Conservation (phyloP, 2,113 vertebrate genomes). For the Clupea harengus region DNA sequence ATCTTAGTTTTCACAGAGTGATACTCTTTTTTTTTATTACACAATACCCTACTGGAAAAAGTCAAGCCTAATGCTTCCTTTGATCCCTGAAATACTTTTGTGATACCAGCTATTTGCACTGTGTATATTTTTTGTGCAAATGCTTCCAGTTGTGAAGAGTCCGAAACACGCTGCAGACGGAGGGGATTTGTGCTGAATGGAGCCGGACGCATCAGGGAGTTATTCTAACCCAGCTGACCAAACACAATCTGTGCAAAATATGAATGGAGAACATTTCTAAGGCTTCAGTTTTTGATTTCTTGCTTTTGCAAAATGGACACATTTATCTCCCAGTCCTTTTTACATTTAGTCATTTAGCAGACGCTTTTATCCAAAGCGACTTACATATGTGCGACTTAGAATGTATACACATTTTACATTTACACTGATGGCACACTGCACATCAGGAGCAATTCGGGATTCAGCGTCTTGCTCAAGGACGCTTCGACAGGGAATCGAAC, state of each 20-base stretch:
- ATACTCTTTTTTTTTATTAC: constrained; percentile 55
- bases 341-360: too few species aligned
- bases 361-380: too few species aligned
- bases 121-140: constrained; percentile 64
- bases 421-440: too few species aligned
- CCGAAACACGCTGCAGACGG: constrained; percentile 49
- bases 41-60: constrained; percentile 72
- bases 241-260: neutral
- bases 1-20: constrained; percentile 53
- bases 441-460: too few species aligned
- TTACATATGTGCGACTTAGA: too few species aligned
- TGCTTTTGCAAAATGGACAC: neutral
- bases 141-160: constrained; percentile 66
- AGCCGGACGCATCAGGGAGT: neutral
- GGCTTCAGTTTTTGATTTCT: neutral
- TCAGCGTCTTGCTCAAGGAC: too few species aligned
- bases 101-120: constrained; percentile 64
- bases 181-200: neutral
- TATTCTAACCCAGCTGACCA: neutral
- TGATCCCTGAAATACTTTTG: constrained; percentile 69
- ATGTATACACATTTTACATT: too few species aligned
- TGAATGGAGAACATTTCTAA: neutral
- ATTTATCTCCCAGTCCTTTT: neutral
- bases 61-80: constrained; percentile 74
- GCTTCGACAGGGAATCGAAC: too few species aligned